A percentile compares a stretch with the other conserved stretches of the same genome.
Conservation (phyloP, 2,797 vertebrate species). For the Cyclura pinguis region DNA sequence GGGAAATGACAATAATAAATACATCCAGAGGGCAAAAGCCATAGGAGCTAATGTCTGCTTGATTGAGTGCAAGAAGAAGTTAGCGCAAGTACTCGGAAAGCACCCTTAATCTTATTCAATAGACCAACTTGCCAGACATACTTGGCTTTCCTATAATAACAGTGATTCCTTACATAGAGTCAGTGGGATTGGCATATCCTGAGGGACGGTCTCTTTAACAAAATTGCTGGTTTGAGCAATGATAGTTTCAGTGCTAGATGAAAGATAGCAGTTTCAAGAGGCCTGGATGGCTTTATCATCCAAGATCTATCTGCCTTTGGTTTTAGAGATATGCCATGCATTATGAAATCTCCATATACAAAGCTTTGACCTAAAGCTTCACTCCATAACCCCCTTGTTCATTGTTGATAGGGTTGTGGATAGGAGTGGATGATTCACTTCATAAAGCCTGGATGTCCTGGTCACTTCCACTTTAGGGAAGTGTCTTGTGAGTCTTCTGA, state of each 20-base stretch:
- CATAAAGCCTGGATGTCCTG: background rate
- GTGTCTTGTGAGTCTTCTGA: background rate
- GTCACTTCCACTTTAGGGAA: background rate
- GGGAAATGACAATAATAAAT: background rate
- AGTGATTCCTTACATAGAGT: constrained; percentile 7
- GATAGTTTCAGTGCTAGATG: background rate
- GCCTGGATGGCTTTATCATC: background rate
- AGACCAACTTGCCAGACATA: constrained; percentile 6
- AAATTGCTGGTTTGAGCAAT: constrained; percentile 9
- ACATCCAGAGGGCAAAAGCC: constrained; percentile 22
- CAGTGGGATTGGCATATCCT: background rate
- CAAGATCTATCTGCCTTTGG: background rate
- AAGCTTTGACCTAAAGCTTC: too few relatives aligned
- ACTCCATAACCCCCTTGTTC: too few relatives aligned
- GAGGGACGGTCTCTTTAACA: background rate
- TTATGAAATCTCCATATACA: background rate
- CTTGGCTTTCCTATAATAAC: constrained; percentile 19
- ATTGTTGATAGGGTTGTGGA: background rate
- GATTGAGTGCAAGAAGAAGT: constrained; percentile 19
- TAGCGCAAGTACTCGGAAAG: constrained; percentile 7
- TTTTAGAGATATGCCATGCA: too few relatives aligned
- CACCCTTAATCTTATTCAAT: constrained; percentile 30
- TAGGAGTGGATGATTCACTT: background rate
- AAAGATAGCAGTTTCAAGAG: background rate
- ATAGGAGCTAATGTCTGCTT: constrained; percentile 10